A percentile compares a stretch with the other conserved stretches of the same genome.
These are phyloP conservation scores for Notothenia rossii DNA, from an alignment of 2,113 vertebrate species.

Conservation along the genomic window DNA sequence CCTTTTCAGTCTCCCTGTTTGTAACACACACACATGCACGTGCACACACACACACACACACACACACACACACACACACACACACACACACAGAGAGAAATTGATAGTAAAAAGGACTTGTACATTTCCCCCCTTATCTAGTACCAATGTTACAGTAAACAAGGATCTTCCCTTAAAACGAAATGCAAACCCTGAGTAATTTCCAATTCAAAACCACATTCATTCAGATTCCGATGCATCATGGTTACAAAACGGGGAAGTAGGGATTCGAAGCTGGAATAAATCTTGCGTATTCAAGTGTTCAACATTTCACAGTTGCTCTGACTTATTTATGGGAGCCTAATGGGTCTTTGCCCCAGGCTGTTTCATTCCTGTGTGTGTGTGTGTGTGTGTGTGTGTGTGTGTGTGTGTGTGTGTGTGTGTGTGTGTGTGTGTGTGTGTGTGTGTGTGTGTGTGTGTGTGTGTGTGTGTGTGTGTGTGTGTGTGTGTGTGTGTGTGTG, in stretches of 20 bases:
- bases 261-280: slow-evolving; percentile 1
- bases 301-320: slow-evolving; percentile 9
- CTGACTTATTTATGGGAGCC: slow-evolving; percentile 45
- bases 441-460: too few relatives aligned
- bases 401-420: too few relatives aligned
- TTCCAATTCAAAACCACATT: background rate
- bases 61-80: too few relatives aligned
- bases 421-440: too few relatives aligned
- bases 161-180: background rate
- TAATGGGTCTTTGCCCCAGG: slow-evolving; percentile 48
- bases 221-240: background rate
- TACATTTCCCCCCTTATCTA: background rate
- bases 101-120: too few relatives aligned
- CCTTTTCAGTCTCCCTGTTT: too few relatives aligned
- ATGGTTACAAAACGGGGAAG: background rate
- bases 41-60: too few relatives aligned
- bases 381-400: too few relatives aligned
- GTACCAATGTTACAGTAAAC: background rate
- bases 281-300: slow-evolving; percentile 5
- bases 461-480: too few relatives aligned
- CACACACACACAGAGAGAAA: too few relatives aligned
- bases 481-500: slow-evolving; percentile 77
- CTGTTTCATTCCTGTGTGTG: background rate
- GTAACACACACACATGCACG: too few relatives aligned
- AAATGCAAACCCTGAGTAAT: background rate